Evolutionary conservation across 2,888 invertebrate genomes (phyloP), one percentile per base, ranked within the genome.

Genomic region (Hydropsyche betteni): DNA sequence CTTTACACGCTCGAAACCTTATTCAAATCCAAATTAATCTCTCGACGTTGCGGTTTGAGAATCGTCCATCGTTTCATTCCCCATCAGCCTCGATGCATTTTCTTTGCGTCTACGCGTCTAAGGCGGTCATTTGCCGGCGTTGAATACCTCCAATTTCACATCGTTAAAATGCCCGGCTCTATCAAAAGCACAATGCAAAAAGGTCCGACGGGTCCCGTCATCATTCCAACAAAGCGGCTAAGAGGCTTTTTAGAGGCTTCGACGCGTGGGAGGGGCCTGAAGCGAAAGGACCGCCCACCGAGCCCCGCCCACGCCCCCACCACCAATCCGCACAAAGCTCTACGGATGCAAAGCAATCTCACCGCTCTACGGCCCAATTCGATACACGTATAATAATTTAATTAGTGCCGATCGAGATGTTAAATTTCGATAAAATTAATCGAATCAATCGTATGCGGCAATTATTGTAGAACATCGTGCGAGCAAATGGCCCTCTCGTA

Each of bases 211-310:
- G 81, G 82, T 81, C 82, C 81, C 82, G 81, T 82, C 82, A 80
- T 80, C 81, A 80, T 81, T 80, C 81, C 81, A 80, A 64, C 34
- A 36, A 81, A 80, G 81, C 81, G 81, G 81, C 80, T 81, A 79
- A 80, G 81, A 79, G 79, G 80, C 74, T 80, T 80, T 81, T 81
- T 81, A 81, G 80, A 81, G 81, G 80, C 80, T 80, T 81, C 81
- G 80, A 80, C 80, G 80, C 80, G 58, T n/a, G 34, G 51, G 58
- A 16, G 68, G 74, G 24, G 71, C 74, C 61, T 58, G 10, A 14
- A 50, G 72, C 71, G 58, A n/a, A 5, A 38, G 72, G 69, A 74
- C 58, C 33, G 68, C 73, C 75, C 53, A 68, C 72, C 76, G 14
- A 55, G 44, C 77, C 74, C 77, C 78, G 70, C 74, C 75, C 74